phyloP scores from a whole-genome alignment of 2,797 vertebrate genomes.

The Malacoraja senta region DNA sequence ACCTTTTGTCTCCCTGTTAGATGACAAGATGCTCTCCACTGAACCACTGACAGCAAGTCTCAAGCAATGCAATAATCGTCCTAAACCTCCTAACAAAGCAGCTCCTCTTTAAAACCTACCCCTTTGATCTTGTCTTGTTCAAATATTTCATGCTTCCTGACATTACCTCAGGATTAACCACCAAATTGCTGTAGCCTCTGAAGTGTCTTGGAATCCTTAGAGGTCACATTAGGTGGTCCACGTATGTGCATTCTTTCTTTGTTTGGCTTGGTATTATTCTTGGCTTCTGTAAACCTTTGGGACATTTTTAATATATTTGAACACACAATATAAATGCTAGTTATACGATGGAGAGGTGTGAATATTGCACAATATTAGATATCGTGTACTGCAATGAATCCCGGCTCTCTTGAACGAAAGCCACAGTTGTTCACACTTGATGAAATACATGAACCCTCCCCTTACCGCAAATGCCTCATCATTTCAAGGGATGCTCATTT shows the following conservation, averaged over 20 bases:
- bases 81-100: background rate
- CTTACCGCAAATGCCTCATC: no score
- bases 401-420: no score
- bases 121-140: background rate
- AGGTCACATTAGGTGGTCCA: background rate
- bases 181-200: background rate
- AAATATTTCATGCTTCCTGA: constrained; percentile 18
- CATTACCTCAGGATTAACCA: background rate
- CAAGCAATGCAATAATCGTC: background rate
- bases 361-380: background rate
- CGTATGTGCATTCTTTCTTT: background rate
- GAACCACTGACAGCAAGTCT: no score
- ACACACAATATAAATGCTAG: background rate
- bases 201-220: background rate
- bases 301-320: background rate
- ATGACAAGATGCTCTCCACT: no score
- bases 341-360: background rate
- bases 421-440: no score
- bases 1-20: no score
- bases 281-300: background rate
- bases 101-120: background rate
- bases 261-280: background rate
- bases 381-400: background rate
- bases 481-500: no score
- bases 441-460: no score